Evolutionary conservation across 2,113 vertebrate species (phyloP).

Genomic region (Strix uralensis): DNA sequence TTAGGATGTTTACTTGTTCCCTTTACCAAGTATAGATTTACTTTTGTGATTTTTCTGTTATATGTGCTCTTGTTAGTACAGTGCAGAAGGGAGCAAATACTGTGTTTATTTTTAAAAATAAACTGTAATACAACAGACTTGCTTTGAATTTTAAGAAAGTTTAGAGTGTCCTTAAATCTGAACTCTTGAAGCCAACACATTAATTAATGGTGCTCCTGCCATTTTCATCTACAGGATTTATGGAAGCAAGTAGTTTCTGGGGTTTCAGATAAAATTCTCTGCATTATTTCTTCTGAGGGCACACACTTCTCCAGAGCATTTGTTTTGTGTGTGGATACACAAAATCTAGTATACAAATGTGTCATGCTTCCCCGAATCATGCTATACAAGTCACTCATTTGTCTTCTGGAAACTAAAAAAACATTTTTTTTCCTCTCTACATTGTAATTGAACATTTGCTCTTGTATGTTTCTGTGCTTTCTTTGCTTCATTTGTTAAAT

Average conservation of each 20-base stretch:
- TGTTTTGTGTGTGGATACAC: neutral
- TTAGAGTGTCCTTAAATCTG: neutral
- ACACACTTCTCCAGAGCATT: neutral
- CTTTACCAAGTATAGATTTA: neutral
- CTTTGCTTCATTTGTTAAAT: neutral
- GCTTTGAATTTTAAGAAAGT: neutral
- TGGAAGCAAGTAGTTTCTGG: neutral
- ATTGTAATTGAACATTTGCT: neutral
- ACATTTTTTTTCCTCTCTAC: neutral
- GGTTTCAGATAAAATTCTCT: conserved; percentile 44
- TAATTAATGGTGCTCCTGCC: neutral
- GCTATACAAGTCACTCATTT: neutral
- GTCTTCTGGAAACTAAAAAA: neutral
- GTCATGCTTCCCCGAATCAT: neutral
- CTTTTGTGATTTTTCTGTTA: neutral
- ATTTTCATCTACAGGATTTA: neutral
- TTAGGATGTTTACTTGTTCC: neutral
- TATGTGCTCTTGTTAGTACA: neutral
- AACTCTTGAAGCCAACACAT: neutral
- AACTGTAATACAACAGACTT: neutral
- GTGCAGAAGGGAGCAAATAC: neutral
- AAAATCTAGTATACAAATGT: neutral
- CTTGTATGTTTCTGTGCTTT: neutral
- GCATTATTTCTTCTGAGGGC: neutral
- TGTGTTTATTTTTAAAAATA: neutral